Conservation (phyloP, 1,140 invertebrate genomes). For the Euura saliciscinereae region DNA sequence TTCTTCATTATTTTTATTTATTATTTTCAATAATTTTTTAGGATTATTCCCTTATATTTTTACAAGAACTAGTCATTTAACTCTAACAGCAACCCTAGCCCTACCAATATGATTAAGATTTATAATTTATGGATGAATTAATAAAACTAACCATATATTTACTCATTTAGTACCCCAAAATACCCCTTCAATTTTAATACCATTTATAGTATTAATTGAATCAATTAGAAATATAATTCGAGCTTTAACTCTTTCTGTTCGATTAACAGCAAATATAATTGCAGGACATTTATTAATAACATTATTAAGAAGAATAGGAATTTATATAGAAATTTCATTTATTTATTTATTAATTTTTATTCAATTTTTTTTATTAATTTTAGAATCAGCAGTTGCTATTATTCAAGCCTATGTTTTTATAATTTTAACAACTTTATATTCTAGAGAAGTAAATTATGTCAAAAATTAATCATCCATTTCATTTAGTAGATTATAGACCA, state of each 20-base stretch:
- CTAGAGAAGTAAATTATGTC: conserved; percentile 58
- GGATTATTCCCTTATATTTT: conserved; percentile 73
- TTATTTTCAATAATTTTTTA: conserved; percentile 69
- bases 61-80: conserved; percentile 66
- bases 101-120: conserved; percentile 67
- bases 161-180: conserved; percentile 66
- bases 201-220: conserved; percentile 63
- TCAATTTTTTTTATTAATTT: conserved; percentile 60
- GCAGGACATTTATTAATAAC: conserved; percentile 65
- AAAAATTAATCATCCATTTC: conserved; percentile 56
- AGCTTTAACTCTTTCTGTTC: conserved; percentile 65
- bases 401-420: conserved; percentile 66
- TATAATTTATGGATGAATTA: conserved; percentile 65
- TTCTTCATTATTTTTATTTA: conserved; percentile 61
- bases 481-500: conserved; percentile 64
- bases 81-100: conserved; percentile 60
- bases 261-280: conserved; percentile 69
- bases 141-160: conserved; percentile 64
- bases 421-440: conserved; percentile 59
- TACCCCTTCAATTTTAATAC: conserved; percentile 62
- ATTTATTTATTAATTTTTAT: conserved; percentile 51
- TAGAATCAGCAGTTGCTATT: conserved; percentile 60
- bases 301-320: conserved; percentile 56
- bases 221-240: conserved; percentile 64
- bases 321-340: conserved; percentile 39